Percentiles rank a stretch among this genome's conserved stretches.
These are phyloP conservation scores for Enteromius viviparus DNA, from an alignment of 2,797 vertebrate genomes.

Conservation along the genomic window DNA sequence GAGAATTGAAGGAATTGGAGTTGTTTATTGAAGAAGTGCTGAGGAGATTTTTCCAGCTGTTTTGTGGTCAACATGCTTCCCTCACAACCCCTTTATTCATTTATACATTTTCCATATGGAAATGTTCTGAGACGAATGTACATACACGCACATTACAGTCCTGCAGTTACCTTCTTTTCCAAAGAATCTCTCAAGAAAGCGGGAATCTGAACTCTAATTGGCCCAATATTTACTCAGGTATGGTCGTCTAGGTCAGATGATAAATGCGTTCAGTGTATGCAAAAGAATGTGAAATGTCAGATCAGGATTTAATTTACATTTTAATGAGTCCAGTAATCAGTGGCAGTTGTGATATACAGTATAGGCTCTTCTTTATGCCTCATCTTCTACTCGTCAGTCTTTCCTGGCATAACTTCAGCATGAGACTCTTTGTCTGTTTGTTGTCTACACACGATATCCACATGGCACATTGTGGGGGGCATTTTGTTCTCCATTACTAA, in stretches of 20 bases:
- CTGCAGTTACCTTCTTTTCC: not conserved
- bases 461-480: slow-evolving; percentile 25
- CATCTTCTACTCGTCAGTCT: not conserved
- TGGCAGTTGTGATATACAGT: not conserved
- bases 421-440: not conserved
- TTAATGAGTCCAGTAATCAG: not conserved
- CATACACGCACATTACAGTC: slow-evolving; percentile 32
- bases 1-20: slow-evolving; percentile 48
- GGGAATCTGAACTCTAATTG: not conserved
- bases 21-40: slow-evolving; percentile 56
- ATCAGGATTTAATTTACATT: not conserved
- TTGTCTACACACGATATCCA: slow-evolving; percentile 1
- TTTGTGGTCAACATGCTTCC: slow-evolving; percentile 49
- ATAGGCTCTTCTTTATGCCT: not conserved
- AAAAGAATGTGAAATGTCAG: slow-evolving; percentile 4
- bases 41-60: slow-evolving; percentile 62
- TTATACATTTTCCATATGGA: slow-evolving; percentile 62
- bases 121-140: slow-evolving; percentile 51
- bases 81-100: slow-evolving; percentile 48
- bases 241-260: not conserved
- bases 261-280: slow-evolving; percentile 10
- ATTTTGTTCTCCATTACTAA: slow-evolving; percentile 36
- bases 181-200: not conserved
- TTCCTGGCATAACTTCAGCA: slow-evolving; percentile 11
- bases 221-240: slow-evolving; percentile 17